These are phyloP conservation scores for Hylaeus volcanicus DNA, from an alignment of 1,140 invertebrate species.

Conservation along the genomic window DNA sequence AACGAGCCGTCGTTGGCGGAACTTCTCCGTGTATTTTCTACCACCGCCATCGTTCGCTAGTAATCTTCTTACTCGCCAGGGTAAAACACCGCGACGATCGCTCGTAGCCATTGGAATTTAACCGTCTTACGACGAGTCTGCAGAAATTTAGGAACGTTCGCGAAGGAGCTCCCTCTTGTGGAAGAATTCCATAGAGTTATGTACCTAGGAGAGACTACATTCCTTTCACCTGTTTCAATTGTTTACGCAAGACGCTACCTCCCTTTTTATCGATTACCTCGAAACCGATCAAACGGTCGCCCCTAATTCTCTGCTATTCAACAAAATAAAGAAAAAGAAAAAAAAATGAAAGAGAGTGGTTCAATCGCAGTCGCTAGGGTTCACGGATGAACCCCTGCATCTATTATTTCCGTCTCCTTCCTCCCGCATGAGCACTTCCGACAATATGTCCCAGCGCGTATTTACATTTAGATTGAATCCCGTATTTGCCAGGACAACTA, in stretches of 20 bases:
- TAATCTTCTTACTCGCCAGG: conserved; percentile 31
- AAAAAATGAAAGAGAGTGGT: too few relatives aligned
- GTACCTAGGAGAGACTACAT: too few relatives aligned
- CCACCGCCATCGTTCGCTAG: neutral
- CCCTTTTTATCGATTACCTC: neutral
- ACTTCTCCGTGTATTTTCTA: neutral
- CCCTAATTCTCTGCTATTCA: too few relatives aligned
- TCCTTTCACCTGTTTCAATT: neutral
- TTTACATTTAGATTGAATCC: conserved; percentile 73
- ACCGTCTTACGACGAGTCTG: conserved; percentile 1
- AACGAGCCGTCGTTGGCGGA: neutral
- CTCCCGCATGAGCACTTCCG: conserved; percentile 8
- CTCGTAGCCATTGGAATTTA: conserved; percentile 1
- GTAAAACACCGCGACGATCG: conserved; percentile 5
- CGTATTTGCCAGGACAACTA: conserved; percentile 53
- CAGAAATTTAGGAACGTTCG: neutral
- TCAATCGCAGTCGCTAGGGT: too few relatives aligned
- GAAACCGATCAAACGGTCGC: too few relatives aligned
- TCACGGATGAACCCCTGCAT: neutral
- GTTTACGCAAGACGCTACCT: neutral
- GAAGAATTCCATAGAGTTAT: too few relatives aligned
- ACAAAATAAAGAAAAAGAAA: too few relatives aligned
- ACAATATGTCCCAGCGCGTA: conserved; percentile 29
- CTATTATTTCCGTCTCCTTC: neutral
- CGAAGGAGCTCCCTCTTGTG: too few relatives aligned